A percentile compares a stretch with the other conserved stretches of the same genome.
Evolutionary conservation across 1,140 invertebrate genomes (phyloP).

Genomic region (Zaprionus lachaisei): DNA sequence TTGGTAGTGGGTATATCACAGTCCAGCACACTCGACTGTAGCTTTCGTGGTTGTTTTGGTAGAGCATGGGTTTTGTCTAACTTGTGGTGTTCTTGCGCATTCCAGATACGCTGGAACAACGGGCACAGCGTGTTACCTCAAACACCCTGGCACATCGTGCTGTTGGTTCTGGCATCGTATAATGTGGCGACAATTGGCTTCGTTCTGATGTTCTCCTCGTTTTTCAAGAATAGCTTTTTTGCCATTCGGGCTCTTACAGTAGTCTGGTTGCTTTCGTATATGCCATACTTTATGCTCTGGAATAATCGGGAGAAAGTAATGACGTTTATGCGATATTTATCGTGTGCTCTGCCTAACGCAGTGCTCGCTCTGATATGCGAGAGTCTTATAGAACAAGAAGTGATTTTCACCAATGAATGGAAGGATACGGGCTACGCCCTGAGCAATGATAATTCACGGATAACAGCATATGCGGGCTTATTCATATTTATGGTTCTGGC

Average conservation of each 20-base stretch:
- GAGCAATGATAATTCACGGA: background rate
- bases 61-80: too few relatives aligned
- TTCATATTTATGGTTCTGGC: slow-evolving; percentile 31
- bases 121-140: slow-evolving; percentile 41
- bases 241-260: slow-evolving; percentile 46
- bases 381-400: slow-evolving; percentile 47
- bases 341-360: slow-evolving; percentile 56
- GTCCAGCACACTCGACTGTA: too few relatives aligned
- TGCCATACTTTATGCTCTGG: slow-evolving; percentile 61
- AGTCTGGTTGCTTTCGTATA: slow-evolving; percentile 53
- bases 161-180: slow-evolving; percentile 43
- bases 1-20: too few relatives aligned
- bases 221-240: slow-evolving; percentile 40
- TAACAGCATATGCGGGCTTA: slow-evolving; percentile 20
- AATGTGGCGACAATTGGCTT: slow-evolving; percentile 38
- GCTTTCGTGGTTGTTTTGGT: too few relatives aligned
- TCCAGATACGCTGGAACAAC: slow-evolving; percentile 59
- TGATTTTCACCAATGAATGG: slow-evolving; percentile 30
- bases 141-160: slow-evolving; percentile 45
- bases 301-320: slow-evolving; percentile 28
- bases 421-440: slow-evolving; percentile 8
- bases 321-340: slow-evolving; percentile 10
- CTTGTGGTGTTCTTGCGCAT: background rate
- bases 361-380: slow-evolving; percentile 38
- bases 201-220: slow-evolving; percentile 52